Base-by-base conservation (phyloP, 2,888 invertebrate genomes). In the Poecilus cupreus region DNA sequence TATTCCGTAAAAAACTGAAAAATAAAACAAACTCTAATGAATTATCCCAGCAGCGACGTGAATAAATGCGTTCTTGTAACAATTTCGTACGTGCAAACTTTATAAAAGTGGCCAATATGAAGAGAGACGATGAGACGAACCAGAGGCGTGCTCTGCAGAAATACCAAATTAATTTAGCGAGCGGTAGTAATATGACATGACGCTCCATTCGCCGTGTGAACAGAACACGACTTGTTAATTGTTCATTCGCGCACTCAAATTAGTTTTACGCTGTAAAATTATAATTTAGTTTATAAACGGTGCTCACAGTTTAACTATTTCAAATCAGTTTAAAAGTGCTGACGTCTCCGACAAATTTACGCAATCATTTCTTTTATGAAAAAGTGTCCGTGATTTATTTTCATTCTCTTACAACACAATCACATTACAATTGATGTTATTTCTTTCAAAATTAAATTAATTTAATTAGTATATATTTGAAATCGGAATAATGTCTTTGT, bases 161-260 rank as follows among this genome's bases (percentile, higher is more conserved):
- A 70, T 70, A 37, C 70, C 46, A 46, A 72, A 72, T 72, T 43
- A 72, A 72, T 72, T 72, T 72, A 72, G 46, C 72, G 43, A 46
- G 11, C 72, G 20, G 43, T 72, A n/a, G 22, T 72, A 46, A 46
- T 43, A 46, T 72, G 72, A 72, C 72, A 46, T 72, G 46, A 46
- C 72, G 46, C 43, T 20, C 6, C 70, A 18, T 39, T 37, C 60
- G 37, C 26, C 26, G 32, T 26, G 37, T 70, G 70, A 70, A 70
- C 70, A 70, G 70, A 70, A 70, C 24, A 72, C 46, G 72, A 72
- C 46, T 72, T 72, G 72, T 72, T 72, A 72, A 72, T 72, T 72
- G 72, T 72, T 72, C 72, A 72, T 72, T 72, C 46, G 24, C 20
- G 43, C 24, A 72, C 72, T 46, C 43, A 72, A 72, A 72, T 72